A percentile compares a stretch with the other conserved stretches of the same genome.
phyloP scores from a whole-genome alignment of 1,140 invertebrate species.

The Octopus bimaculoides region DNA sequence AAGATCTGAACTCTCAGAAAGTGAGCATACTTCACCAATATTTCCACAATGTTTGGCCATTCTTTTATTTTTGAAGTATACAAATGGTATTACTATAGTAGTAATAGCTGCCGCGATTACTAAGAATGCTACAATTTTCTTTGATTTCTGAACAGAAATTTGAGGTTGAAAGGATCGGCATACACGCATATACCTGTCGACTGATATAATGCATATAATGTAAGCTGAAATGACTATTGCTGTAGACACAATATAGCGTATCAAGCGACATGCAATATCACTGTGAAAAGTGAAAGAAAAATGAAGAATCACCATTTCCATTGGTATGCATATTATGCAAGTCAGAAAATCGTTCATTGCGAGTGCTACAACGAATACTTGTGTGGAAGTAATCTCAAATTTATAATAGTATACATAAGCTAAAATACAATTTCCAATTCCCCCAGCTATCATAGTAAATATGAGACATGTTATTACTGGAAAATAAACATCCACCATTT shows the following conservation, averaged over 20 bases:
- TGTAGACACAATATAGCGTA: neutral
- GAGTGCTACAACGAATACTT: neutral
- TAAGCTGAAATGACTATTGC: neutral
- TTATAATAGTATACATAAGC: constrained; percentile 5
- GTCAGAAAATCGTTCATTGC: neutral
- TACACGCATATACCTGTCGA: constrained; percentile 2
- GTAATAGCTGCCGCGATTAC: neutral
- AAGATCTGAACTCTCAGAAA: neutral
- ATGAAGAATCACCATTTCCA: neutral
- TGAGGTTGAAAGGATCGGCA: neutral
- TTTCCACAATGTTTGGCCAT: neutral
- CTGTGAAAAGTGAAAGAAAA: constrained; percentile 8
- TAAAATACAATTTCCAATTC: neutral
- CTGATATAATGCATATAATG: constrained; percentile 5
- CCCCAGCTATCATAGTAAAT: neutral
- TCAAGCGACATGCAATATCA: constrained; percentile 6
- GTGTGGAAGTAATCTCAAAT: neutral
- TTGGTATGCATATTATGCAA: neutral
- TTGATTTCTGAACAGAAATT: neutral
- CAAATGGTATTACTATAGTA: neutral
- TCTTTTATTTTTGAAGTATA: neutral
- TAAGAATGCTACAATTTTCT: neutral
- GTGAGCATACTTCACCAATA: constrained; percentile 3
- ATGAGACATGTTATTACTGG: neutral
- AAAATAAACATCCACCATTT: neutral